Base-by-base conservation (phyloP, 2,113 vertebrate species). In the Brachirus orientalis region DNA sequence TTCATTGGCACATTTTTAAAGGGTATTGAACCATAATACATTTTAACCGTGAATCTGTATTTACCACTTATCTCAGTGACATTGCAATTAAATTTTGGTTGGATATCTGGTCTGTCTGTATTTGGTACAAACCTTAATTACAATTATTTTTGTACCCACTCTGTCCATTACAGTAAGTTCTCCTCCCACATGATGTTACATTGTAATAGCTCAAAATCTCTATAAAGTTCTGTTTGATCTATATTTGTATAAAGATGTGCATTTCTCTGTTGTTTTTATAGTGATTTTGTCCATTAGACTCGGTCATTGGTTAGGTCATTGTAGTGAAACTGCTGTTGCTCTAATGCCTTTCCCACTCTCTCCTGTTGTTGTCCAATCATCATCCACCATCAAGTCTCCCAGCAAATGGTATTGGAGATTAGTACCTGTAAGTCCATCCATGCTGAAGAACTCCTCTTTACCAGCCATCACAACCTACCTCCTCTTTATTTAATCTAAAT, bases 391-490 rank as follows among this genome's bases (percentile, higher is more conserved):
- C 94, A 95, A 97, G 97, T 97, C 95, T 95, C 91, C 95, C 92
- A 94, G 92, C 94, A 98, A 97, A 94, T 97, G 96, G 96, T 97
- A 95, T 93, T 96, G 95, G 96, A 97, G 95, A 94, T 94, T 98
- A 92, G 95, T 98, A 92, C 96, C 97, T 94, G 96, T 98, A 97
- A 97, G 97, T 98, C 83, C 89, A 89, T 88, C 57, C 86, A 84
- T 72, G 51, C 64, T 80, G 60, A 38, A 63, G 53, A 80, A 44
- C 54, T 53, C 52, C 50, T 68, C 36, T 33, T 43, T 64, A 37
- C 35, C 43, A 55, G 33, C 43, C 53, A 37, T 10, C n/a, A 12
- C 33, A 48, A 56, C 20, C 37, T 22, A 20, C 55, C 65, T 52
- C 61, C 38, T 62, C 18, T 48, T 14, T 19, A 35, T 57, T 63